Conservation (phyloP, 2,113 vertebrate genomes). For the Coptodon bakossiorum region DNA sequence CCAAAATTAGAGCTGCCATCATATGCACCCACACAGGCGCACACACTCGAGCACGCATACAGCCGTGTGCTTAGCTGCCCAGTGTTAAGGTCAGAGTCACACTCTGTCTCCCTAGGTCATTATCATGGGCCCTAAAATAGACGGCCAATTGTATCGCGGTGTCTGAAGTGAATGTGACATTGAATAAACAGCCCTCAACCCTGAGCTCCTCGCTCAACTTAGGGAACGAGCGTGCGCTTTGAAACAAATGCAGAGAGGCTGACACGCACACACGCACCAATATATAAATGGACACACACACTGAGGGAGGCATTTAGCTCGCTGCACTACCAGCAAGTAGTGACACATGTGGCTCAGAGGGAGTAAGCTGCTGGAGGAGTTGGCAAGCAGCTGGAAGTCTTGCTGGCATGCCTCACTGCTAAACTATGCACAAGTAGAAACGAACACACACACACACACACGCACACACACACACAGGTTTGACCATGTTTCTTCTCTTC, state of each 20-base stretch:
- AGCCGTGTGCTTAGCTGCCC: constrained; percentile 22
- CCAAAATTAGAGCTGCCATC: constrained; percentile 61
- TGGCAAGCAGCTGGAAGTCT: constrained; percentile 60
- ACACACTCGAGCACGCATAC: neutral
- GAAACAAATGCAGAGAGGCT: constrained; percentile 14
- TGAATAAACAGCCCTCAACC: constrained; percentile 55
- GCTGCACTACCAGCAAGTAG: constrained; percentile 47
- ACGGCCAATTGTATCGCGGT: constrained; percentile 56
- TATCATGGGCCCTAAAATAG: constrained; percentile 61
- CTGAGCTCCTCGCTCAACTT: constrained; percentile 30
- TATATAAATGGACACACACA: constrained; percentile 9
- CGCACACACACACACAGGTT: constrained; percentile 9
- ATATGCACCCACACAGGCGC: constrained; percentile 8
- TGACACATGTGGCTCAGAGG: constrained; percentile 60
- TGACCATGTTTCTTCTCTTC: constrained; percentile 6
- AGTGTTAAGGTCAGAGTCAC: constrained; percentile 64
- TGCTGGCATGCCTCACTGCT: constrained; percentile 45
- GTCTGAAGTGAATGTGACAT: constrained; percentile 65
- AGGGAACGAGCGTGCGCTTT: constrained; percentile 7
- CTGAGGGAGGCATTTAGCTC: constrained; percentile 53
- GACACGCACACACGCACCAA: neutral
- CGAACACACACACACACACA: neutral
- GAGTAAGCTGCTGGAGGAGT: constrained; percentile 55
- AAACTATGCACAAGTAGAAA: constrained; percentile 37
- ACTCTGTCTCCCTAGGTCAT: constrained; percentile 65